These are phyloP conservation scores for Drosophila multiciliata DNA, from an alignment of 2,888 invertebrate species.

Conservation along the genomic window DNA sequence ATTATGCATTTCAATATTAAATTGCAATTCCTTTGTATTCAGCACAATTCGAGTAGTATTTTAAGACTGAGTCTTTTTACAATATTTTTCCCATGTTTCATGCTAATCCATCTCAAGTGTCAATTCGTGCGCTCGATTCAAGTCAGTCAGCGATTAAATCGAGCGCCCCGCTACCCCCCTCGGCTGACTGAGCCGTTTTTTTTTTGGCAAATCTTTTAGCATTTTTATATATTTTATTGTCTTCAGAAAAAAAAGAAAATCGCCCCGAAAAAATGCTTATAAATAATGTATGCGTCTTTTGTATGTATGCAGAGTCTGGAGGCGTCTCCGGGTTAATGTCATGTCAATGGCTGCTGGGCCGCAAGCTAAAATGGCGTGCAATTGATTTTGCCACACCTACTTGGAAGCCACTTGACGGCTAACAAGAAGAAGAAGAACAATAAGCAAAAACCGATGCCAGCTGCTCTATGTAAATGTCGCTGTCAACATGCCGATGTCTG, in stretches of 20 bases:
- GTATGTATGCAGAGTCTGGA: constrained; percentile 53
- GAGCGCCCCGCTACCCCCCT: background rate
- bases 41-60: background rate
- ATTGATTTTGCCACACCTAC: constrained; percentile 72
- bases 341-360: constrained; percentile 55
- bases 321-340: constrained; percentile 64
- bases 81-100: constrained; percentile 40
- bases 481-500: constrained; percentile 61
- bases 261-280: constrained; percentile 56
- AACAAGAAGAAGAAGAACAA: background rate
- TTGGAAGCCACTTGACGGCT: constrained; percentile 33
- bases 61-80: background rate
- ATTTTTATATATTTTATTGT: constrained; percentile 21
- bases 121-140: constrained; percentile 72
- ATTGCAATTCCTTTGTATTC: constrained; percentile 6
- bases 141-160: constrained; percentile 70
- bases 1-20: background rate
- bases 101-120: constrained; percentile 78
- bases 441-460: constrained; percentile 15
- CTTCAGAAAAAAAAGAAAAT: constrained; percentile 4
- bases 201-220: constrained; percentile 48
- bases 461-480: constrained; percentile 71
- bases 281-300: constrained; percentile 75
- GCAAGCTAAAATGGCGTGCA: constrained; percentile 63
- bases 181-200: constrained; percentile 72